Percentiles rank a stretch among this genome's conserved stretches.
phyloP scores from a whole-genome alignment of 2,113 vertebrate genomes.

The Caracal caracal region DNA sequence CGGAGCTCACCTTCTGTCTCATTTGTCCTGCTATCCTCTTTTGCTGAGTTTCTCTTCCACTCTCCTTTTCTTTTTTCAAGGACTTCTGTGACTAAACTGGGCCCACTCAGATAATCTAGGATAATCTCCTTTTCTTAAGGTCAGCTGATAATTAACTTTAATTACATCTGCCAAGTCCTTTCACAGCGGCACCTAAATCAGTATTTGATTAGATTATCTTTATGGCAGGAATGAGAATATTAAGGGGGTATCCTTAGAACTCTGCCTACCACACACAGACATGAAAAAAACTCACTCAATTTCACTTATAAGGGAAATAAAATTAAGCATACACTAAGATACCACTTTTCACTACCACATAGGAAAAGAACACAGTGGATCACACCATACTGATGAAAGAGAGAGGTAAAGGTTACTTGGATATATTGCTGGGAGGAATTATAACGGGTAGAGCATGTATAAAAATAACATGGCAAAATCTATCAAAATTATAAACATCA shows the following conservation, averaged over 20 bases:
- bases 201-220: not conserved
- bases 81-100: not conserved
- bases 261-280: not conserved
- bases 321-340: not conserved
- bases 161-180: not conserved
- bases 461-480: not conserved
- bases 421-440: not conserved
- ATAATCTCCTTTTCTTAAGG: slow-evolving; percentile 19
- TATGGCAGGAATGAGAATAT: not conserved
- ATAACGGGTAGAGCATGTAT: not conserved
- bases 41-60: not conserved
- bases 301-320: not conserved
- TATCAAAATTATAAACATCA: not conserved
- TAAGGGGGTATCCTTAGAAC: not conserved
- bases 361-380: not conserved
- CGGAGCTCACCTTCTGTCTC: not conserved
- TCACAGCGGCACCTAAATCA: not conserved
- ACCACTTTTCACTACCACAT: not conserved
- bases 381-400: not conserved
- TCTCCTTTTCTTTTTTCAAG: not conserved
- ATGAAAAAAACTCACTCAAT: not conserved
- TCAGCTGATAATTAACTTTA: slow-evolving; percentile 15
- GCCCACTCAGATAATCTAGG: not conserved
- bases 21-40: not conserved
- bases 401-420: not conserved